Evolutionary conservation across 2,113 vertebrate species (phyloP).

Genomic region (Ceuthmochares aereus): DNA sequence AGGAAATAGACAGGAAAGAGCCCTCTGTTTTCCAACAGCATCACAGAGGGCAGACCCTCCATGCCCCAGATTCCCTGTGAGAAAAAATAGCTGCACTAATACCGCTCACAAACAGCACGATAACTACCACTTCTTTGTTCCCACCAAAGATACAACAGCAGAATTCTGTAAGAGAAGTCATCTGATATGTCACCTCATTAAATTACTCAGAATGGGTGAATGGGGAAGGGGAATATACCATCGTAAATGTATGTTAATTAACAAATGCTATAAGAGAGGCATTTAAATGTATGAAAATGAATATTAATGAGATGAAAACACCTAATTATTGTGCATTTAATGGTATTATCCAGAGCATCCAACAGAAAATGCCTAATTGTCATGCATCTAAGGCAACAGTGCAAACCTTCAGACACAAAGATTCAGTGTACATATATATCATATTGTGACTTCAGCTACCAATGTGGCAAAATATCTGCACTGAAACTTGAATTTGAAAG

Average conservation of each 20-base stretch:
- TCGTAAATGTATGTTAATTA: slow-evolving; percentile 66
- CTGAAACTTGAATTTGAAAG: neutral
- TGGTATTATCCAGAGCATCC: slow-evolving; percentile 59
- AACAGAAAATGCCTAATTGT: slow-evolving; percentile 61
- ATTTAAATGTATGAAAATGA: slow-evolving; percentile 69
- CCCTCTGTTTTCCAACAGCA: neutral
- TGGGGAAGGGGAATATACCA: slow-evolving; percentile 57
- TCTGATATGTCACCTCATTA: slow-evolving; percentile 67
- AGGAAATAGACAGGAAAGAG: neutral
- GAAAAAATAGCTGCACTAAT: neutral
- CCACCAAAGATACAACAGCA: slow-evolving; percentile 49
- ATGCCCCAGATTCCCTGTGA: neutral
- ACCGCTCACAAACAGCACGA: neutral
- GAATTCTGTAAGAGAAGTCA: slow-evolving; percentile 53
- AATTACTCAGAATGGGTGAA: slow-evolving; percentile 56
- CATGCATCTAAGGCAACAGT: slow-evolving; percentile 42
- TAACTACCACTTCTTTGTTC: slow-evolving; percentile 45
- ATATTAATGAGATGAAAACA: slow-evolving; percentile 70
- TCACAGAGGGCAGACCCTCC: neutral
- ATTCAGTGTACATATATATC: neutral
- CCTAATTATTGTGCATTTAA: slow-evolving; percentile 67
- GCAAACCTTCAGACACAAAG: slow-evolving; percentile 51
- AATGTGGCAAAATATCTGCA: neutral
- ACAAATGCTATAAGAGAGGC: slow-evolving; percentile 59
- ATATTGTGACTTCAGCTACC: neutral